Conservation (phyloP, 2,888 invertebrate genomes). For the Micropterix aruncella region DNA sequence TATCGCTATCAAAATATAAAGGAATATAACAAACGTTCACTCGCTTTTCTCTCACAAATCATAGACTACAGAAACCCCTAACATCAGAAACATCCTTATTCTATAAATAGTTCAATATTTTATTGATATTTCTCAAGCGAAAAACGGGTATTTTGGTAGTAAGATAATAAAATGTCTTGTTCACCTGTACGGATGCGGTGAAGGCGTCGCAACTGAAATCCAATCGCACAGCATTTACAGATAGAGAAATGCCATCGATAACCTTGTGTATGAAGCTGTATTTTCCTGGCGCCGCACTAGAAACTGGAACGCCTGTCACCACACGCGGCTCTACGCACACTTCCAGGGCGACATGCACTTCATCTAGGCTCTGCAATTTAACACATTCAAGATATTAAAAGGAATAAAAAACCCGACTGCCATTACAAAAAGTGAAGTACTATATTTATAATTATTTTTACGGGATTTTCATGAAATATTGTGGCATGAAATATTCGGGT, state of each 20-base stretch:
- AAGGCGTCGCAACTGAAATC: constrained; percentile 92
- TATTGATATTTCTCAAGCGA: too few species aligned
- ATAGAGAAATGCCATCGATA: constrained; percentile 93
- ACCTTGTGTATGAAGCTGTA: constrained; percentile 44
- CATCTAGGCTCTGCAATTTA: constrained; percentile 68
- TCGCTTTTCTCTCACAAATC: too few species aligned
- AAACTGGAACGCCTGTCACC: constrained; percentile 18
- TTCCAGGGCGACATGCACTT: constrained; percentile 85
- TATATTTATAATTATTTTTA: too few species aligned
- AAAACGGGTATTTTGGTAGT: too few species aligned
- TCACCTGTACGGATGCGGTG: constrained; percentile 87
- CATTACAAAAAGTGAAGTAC: constrained; percentile 15
- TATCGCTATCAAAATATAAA: too few species aligned
- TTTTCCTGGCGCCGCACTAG: constrained; percentile 26
- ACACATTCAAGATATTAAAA: constrained; percentile 10
- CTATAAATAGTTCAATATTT: too few species aligned
- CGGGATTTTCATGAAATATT: too few species aligned
- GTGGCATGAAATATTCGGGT: too few species aligned
- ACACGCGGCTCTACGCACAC: constrained; percentile 77
- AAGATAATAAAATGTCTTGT: constrained; percentile 17
- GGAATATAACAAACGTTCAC: too few species aligned
- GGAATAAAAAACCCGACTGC: constrained; percentile 6
- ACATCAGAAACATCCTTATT: too few species aligned
- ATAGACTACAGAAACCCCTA: too few species aligned
- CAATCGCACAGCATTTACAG: constrained; percentile 88